Conservation (phyloP, 2,888 invertebrate species). For the Griposia aprilina region DNA sequence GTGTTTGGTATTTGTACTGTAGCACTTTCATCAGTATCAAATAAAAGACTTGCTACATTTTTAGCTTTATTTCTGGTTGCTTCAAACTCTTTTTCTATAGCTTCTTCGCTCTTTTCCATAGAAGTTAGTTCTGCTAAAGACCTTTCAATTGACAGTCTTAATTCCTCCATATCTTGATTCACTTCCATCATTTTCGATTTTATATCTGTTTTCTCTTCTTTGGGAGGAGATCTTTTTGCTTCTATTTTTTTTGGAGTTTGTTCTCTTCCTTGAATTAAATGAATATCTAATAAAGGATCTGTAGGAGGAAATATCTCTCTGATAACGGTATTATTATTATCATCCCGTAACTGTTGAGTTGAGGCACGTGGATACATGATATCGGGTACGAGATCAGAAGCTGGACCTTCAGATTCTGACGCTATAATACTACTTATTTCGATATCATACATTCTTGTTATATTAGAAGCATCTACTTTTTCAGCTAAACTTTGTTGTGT, state of each 20-base stretch:
- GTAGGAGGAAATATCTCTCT: conserved; percentile 77
- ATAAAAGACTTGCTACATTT: conserved; percentile 42
- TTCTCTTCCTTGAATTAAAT: conserved; percentile 66
- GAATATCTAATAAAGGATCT: conserved; percentile 72
- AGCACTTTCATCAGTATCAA: conserved; percentile 22
- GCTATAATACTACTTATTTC: conserved; percentile 72
- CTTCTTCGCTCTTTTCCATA: conserved; percentile 80
- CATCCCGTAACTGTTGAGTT: conserved; percentile 78
- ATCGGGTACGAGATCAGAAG: conserved; percentile 79
- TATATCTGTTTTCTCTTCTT: conserved; percentile 81
- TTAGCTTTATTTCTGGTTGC: conserved; percentile 52
- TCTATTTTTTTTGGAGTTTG: conserved; percentile 10
- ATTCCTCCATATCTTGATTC: conserved; percentile 86
- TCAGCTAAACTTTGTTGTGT: conserved; percentile 33
- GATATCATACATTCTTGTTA: conserved; percentile 62
- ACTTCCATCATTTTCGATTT: conserved; percentile 88
- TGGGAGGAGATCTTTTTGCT: conserved; percentile 30
- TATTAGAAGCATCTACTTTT: conserved; percentile 55
- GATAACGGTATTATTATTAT: conserved; percentile 82
- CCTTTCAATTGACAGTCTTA: conserved; percentile 84
- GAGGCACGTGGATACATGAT: conserved; percentile 81
- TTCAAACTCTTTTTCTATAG: conserved; percentile 71
- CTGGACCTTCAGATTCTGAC: conserved; percentile 72
- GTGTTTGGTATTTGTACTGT: not conserved
- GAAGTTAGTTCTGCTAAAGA: conserved; percentile 84